A percentile compares a stretch with the other conserved stretches of the same genome.
Evolutionary conservation across 2,888 invertebrate species (phyloP).

Genomic region (Eupithecia insigniata): DNA sequence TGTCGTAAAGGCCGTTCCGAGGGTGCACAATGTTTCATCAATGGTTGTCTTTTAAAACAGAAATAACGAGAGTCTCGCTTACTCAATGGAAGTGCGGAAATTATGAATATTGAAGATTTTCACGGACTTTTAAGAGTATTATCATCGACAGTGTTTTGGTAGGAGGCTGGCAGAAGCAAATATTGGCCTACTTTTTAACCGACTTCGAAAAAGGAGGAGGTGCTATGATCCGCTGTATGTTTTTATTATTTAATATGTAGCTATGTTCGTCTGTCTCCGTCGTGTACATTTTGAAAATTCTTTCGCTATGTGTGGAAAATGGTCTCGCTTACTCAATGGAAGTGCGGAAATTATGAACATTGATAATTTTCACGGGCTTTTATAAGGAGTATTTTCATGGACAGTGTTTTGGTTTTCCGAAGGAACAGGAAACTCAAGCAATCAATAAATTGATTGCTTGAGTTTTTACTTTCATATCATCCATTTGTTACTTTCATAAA

Average conservation of each 20-base stretch:
- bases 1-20: constrained; percentile 62
- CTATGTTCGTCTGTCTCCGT: too few relatives aligned
- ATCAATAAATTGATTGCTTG: too few relatives aligned
- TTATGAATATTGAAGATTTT: constrained; percentile 5
- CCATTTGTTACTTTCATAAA: constrained; percentile 7
- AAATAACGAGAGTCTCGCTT: constrained; percentile 37
- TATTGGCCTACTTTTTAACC: too few relatives aligned
- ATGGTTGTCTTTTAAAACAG: constrained; percentile 52
- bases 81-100: constrained; percentile 10
- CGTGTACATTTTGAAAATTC: too few relatives aligned
- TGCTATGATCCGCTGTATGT: too few relatives aligned
- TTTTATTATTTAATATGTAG: too few relatives aligned
- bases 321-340: constrained; percentile 27
- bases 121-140: too few relatives aligned
- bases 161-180: too few relatives aligned
- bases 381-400: neutral
- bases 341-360: constrained; percentile 12
- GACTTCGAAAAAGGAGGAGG: too few relatives aligned
- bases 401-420: neutral
- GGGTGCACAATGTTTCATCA: constrained; percentile 63
- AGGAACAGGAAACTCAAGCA: constrained; percentile 4
- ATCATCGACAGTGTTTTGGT: too few relatives aligned
- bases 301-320: too few relatives aligned
- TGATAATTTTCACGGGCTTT: neutral
- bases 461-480: too few relatives aligned